These are phyloP conservation scores for Embiotoca jacksoni DNA, from an alignment of 2,113 vertebrate species.

Conservation along the genomic window DNA sequence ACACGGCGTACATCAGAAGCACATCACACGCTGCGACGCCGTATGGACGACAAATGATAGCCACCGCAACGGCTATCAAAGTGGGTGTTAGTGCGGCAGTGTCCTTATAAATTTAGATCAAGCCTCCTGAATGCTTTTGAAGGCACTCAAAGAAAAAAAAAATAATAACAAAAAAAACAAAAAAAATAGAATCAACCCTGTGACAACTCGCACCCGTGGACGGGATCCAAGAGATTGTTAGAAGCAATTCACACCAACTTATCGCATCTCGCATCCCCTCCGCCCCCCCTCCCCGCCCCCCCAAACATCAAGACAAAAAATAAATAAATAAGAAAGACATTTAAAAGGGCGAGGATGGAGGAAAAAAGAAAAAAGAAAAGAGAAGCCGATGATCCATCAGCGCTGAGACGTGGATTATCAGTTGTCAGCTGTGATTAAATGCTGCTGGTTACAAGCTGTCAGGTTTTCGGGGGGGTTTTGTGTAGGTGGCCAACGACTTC, in stretches of 20 bases:
- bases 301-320: conserved; percentile 47
- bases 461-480: conserved; percentile 66
- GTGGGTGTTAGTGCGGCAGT: conserved; percentile 64
- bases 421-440: conserved; percentile 79
- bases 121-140: conserved; percentile 62
- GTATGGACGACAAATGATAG: conserved; percentile 72
- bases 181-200: conserved; percentile 50
- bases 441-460: conserved; percentile 78
- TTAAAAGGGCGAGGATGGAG: conserved; percentile 32
- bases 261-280: conserved; percentile 58
- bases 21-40: conserved; percentile 62
- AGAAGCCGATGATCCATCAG: conserved; percentile 60
- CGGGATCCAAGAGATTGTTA: conserved; percentile 57
- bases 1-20: conserved; percentile 47
- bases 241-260: conserved; percentile 73
- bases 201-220: conserved; percentile 63
- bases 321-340: conserved; percentile 19
- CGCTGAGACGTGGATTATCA: conserved; percentile 74
- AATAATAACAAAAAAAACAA: no score
- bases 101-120: conserved; percentile 74
- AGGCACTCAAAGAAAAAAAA: neutral
- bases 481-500: conserved; percentile 72
- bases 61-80: conserved; percentile 61
- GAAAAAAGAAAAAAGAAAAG: conserved; percentile 11
- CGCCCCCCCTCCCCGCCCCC: neutral